These are phyloP conservation scores for Pseudoips prasinana DNA, from an alignment of 2,888 invertebrate genomes.

Conservation along the genomic window DNA sequence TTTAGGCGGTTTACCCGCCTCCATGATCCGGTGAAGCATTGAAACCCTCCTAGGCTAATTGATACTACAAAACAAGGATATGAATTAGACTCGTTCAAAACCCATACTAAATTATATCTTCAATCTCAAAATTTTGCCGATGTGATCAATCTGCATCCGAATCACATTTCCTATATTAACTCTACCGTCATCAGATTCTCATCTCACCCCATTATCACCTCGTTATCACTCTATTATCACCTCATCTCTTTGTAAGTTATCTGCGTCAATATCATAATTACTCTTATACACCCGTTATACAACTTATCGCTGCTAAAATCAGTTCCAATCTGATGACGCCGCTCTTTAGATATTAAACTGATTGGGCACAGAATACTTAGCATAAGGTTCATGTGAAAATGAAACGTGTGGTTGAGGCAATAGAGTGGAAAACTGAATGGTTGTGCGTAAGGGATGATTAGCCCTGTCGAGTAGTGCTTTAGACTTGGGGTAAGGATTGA, in stretches of 20 bases:
- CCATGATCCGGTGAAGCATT: too few relatives aligned
- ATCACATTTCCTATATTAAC: too few relatives aligned
- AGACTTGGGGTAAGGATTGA: neutral
- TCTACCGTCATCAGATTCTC: neutral
- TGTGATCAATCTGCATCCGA: too few relatives aligned
- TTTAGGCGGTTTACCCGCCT: too few relatives aligned
- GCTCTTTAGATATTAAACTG: slow-evolving; percentile 36
- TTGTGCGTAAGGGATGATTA: too few relatives aligned
- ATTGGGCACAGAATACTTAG: slow-evolving; percentile 29
- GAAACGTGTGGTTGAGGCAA: neutral
- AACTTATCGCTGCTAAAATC: slow-evolving; percentile 27
- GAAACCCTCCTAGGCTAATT: too few relatives aligned
- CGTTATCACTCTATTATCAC: slow-evolving; percentile 1
- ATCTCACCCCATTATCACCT: slow-evolving; percentile 1
- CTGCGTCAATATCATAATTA: slow-evolving; percentile 33
- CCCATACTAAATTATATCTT: too few relatives aligned
- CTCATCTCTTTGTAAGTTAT: slow-evolving; percentile 12
- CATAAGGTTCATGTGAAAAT: neutral
- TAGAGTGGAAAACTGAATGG: slow-evolving; percentile 1
- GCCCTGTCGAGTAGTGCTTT: neutral
- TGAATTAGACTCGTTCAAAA: too few relatives aligned
- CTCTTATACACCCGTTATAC: slow-evolving; percentile 13
- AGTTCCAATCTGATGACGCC: slow-evolving; percentile 22
- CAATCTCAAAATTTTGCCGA: too few relatives aligned
- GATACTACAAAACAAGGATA: too few relatives aligned